Percentiles rank a stretch among this genome's conserved stretches.
Evolutionary conservation across 2,797 vertebrate species (phyloP).

Genomic region (Balearica regulorum): DNA sequence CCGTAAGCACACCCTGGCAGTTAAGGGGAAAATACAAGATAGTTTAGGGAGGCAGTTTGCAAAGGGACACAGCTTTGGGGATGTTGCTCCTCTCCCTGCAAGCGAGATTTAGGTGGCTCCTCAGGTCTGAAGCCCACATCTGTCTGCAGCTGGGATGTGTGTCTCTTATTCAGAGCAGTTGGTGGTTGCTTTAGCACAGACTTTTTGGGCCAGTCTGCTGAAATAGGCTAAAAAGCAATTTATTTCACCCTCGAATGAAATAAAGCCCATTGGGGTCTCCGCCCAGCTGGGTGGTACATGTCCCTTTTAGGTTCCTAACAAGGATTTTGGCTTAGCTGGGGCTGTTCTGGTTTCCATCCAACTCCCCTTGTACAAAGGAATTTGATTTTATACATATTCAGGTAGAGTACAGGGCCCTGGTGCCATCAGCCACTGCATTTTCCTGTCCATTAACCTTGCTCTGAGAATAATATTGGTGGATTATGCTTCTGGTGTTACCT

Average conservation of each 20-base stretch:
- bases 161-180: not conserved
- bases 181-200: rapidly evolving
- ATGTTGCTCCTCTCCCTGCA: not conserved
- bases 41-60: rapidly evolving
- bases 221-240: not conserved
- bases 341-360: not conserved
- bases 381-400: not conserved
- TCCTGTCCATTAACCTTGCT: constrained; percentile 7
- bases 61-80: not conserved
- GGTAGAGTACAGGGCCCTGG: not conserved
- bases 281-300: no score
- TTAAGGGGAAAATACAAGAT: rapidly evolving
- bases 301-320: not conserved
- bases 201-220: not conserved
- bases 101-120: not conserved
- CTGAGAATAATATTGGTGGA: not conserved
- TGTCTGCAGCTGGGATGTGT: not conserved
- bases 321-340: not conserved
- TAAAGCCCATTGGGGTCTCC: not conserved
- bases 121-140: not conserved
- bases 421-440: not conserved
- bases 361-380: not conserved
- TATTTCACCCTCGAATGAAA: not conserved
- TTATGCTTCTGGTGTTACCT: constrained; percentile 7
- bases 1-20: not conserved